A percentile compares a stretch with the other conserved stretches of the same genome.
These are phyloP conservation scores for Daboia siamensis DNA, from an alignment of 2,113 vertebrate species.

Conservation along the genomic window DNA sequence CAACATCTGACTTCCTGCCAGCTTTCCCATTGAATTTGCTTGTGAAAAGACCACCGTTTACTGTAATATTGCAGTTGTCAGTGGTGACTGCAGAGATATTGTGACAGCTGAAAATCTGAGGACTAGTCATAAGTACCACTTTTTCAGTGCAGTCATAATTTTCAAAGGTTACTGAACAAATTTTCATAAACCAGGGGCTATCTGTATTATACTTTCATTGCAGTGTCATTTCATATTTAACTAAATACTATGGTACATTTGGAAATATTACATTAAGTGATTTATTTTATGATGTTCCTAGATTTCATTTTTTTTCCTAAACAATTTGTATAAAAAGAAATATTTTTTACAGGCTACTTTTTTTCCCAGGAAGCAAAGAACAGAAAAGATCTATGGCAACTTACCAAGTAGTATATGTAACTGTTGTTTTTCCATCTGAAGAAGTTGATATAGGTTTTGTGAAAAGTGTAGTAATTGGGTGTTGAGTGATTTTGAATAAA, in stretches of 20 bases:
- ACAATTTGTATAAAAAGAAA: not conserved
- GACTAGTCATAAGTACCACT: not conserved
- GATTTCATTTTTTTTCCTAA: not conserved
- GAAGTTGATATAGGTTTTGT: not conserved
- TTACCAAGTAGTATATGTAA: not conserved
- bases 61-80: not conserved
- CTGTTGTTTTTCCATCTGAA: not conserved
- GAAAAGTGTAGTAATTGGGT: not conserved
- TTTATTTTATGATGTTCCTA: not conserved
- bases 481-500: not conserved
- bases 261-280: not conserved
- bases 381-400: not conserved
- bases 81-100: too few relatives aligned
- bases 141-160: not conserved
- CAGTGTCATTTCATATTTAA: not conserved
- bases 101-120: not conserved
- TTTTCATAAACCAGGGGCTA: not conserved
- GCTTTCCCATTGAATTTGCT: not conserved
- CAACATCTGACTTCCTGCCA: not conserved
- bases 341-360: not conserved
- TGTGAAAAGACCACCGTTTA: not conserved
- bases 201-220: not conserved
- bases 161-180: not conserved
- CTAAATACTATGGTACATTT: not conserved
- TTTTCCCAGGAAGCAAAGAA: not conserved